These are phyloP conservation scores for Capricornis sumatraensis DNA, from an alignment of 2,113 vertebrate genomes.

Conservation along the genomic window DNA sequence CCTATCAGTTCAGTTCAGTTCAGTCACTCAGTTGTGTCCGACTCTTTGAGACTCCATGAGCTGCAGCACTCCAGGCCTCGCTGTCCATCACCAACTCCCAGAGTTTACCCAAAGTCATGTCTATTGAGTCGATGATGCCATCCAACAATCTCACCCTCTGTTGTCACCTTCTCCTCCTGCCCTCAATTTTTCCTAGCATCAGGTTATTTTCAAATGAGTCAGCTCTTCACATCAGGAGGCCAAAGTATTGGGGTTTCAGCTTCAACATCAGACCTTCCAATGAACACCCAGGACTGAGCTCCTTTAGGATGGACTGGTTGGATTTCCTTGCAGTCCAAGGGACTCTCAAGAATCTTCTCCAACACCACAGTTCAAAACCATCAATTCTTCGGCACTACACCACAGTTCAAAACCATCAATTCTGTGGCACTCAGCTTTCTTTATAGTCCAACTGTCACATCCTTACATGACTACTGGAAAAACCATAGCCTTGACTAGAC, in stretches of 20 bases:
- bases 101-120: not conserved
- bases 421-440: accelerated
- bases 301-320: not conserved
- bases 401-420: not conserved
- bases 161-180: not conserved
- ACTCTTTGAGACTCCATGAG: not conserved
- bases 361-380: not conserved
- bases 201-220: not conserved
- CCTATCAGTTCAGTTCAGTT: not conserved
- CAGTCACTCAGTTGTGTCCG: accelerated
- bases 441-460: not conserved
- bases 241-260: not conserved
- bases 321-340: not conserved
- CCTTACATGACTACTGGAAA: not conserved
- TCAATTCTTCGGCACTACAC: not conserved
- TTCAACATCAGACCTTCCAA: not conserved
- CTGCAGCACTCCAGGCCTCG: not conserved
- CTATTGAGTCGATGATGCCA: not conserved
- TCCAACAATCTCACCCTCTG: not conserved
- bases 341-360: not conserved
- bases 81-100: not conserved
- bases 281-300: not conserved
- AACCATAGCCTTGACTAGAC: not conserved
- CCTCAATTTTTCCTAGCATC: not conserved
- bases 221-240: not conserved